Percentiles rank a stretch among this genome's conserved stretches.
Conservation (phyloP, 1,140 invertebrate genomes). For the Parasteatoda tepidariorum region DNA sequence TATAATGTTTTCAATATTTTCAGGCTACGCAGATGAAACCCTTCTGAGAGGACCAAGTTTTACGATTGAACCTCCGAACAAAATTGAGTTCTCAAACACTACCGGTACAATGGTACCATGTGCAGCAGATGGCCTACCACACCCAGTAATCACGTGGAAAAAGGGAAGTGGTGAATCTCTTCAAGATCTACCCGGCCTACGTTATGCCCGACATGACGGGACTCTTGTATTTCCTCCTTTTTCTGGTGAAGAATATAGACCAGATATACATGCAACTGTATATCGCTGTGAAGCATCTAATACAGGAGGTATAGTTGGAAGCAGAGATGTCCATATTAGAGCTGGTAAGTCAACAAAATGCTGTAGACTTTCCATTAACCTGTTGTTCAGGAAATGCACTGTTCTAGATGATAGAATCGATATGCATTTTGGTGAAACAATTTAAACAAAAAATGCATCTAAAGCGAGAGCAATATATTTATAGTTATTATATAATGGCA, state of each 20-base stretch:
- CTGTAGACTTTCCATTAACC: no score
- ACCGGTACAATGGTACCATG: slow-evolving; percentile 93
- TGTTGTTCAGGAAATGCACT: no score
- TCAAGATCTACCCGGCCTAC: slow-evolving; percentile 23
- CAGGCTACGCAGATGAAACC: neutral
- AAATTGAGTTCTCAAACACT: slow-evolving; percentile 93
- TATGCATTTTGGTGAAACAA: no score
- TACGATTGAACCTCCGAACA: slow-evolving; percentile 88
- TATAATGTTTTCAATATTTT: no score
- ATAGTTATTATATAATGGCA: no score
- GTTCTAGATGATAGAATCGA: no score
- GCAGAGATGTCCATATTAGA: slow-evolving; percentile 82
- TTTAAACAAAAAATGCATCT: no score
- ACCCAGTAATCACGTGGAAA: slow-evolving; percentile 87
- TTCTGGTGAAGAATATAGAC: slow-evolving; percentile 89
- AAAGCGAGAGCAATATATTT: no score
- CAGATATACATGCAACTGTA: slow-evolving; percentile 71
- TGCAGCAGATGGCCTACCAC: slow-evolving; percentile 87
- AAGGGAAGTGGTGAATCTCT: slow-evolving; percentile 69
- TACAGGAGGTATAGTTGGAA: slow-evolving; percentile 80
- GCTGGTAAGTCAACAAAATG: slow-evolving; percentile 76
- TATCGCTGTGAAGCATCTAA: slow-evolving; percentile 81
- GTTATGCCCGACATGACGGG: slow-evolving; percentile 31
- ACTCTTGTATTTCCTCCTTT: slow-evolving; percentile 86
- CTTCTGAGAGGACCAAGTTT: slow-evolving; percentile 81